phyloP scores from a whole-genome alignment of 2,113 vertebrate genomes.

The Chaenogobius annularis region DNA sequence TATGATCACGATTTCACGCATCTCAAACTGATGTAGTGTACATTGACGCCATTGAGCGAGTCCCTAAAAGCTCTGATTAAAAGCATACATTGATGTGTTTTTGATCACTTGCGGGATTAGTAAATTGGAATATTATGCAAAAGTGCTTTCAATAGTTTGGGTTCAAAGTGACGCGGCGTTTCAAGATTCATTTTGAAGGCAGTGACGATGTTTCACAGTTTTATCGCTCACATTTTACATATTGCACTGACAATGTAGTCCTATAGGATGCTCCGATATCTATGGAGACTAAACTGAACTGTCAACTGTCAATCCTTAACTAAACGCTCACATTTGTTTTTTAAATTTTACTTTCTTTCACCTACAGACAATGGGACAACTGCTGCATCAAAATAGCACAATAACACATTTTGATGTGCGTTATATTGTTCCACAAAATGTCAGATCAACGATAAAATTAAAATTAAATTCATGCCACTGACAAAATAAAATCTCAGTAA shows the following conservation, averaged over 20 bases:
- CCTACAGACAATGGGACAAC: neutral
- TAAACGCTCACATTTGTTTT: no score
- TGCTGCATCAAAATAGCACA: no score
- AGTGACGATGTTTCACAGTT: neutral
- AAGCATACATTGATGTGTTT: slow-evolving; percentile 39
- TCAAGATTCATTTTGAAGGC: neutral
- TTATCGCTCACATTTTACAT: neutral
- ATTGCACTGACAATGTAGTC: neutral
- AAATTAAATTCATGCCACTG: no score
- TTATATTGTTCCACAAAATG: no score
- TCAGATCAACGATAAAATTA: no score
- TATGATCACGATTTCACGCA: slow-evolving; percentile 74
- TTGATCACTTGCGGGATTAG: slow-evolving; percentile 30
- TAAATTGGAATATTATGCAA: slow-evolving; percentile 21
- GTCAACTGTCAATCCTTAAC: no score
- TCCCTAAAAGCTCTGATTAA: slow-evolving; percentile 56
- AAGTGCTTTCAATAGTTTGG: neutral
- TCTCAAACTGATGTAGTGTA: slow-evolving; percentile 71
- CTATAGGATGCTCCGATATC: no score
- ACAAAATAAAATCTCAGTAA: no score
- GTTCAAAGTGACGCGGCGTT: neutral
- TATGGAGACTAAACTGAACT: neutral
- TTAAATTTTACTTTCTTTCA: neutral
- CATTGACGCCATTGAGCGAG: slow-evolving; percentile 68
- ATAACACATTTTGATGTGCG: no score